These are phyloP conservation scores for Palythoa grandiflora DNA, from an alignment of 92 coral and sea anemone genomes.

Conservation along the genomic window DNA sequence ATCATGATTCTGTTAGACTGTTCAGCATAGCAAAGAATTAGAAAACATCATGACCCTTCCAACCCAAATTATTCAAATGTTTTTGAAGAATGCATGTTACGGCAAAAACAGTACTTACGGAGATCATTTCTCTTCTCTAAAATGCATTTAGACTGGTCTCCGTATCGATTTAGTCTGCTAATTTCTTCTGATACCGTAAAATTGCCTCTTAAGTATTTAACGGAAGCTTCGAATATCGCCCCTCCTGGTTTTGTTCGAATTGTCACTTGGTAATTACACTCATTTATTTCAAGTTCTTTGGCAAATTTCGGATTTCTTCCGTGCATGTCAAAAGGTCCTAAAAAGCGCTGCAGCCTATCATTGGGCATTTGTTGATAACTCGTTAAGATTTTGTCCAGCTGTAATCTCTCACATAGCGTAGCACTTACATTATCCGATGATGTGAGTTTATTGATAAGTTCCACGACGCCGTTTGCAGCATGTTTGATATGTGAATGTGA, in stretches of 20 bases:
- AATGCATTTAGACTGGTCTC: conserved; percentile 87
- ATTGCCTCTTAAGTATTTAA: conserved; percentile 52
- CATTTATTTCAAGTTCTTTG: conserved; percentile 28
- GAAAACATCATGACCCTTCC: too few species aligned
- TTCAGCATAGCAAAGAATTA: too few species aligned
- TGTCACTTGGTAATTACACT: conserved; percentile 81
- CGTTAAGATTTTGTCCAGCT: conserved; percentile 63
- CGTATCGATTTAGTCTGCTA: conserved; percentile 83
- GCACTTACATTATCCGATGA: conserved; percentile 57
- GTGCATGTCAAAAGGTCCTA: conserved; percentile 77
- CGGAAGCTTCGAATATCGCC: conserved; percentile 82
- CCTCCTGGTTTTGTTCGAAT: conserved; percentile 81
- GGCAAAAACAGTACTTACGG: conserved; percentile 84
- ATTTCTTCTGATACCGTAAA: conserved; percentile 70
- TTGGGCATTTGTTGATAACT: conserved; percentile 83
- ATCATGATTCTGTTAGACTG: too few species aligned
- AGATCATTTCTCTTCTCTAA: conserved; percentile 74
- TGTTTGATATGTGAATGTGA: conserved; percentile 61
- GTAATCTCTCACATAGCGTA: conserved; percentile 62
- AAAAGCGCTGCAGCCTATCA: conserved; percentile 64
- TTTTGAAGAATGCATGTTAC: background rate
- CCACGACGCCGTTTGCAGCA: conserved; percentile 71
- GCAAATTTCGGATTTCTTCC: conserved; percentile 83
- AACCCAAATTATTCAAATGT: too few species aligned
- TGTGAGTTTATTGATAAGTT: conserved; percentile 67